Conservation (phyloP, 1,140 invertebrate genomes). For the Aporrectodea caliginosa region DNA sequence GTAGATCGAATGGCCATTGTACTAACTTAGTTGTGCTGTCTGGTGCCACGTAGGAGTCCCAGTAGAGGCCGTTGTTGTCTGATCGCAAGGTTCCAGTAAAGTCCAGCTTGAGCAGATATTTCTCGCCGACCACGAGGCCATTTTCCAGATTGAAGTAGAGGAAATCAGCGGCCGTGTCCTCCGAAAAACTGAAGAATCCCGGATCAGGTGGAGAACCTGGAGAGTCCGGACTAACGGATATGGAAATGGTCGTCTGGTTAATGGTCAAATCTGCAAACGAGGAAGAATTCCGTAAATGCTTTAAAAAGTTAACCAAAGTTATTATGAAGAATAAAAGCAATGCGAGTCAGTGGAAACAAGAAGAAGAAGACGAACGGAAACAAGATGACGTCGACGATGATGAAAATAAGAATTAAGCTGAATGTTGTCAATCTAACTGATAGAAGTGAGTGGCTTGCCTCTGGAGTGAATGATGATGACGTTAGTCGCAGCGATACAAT, state of each 20-base stretch:
- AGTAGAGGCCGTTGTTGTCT: slow-evolving; percentile 10
- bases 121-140: not conserved
- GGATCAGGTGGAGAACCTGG: not conserved
- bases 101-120: not conserved
- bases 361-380: no score
- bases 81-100: not conserved
- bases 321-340: no score
- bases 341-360: no score
- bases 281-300: no score
- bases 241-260: not conserved
- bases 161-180: not conserved
- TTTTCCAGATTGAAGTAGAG: not conserved
- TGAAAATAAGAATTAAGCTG: no score
- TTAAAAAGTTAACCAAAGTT: no score
- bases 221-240: not conserved
- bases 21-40: slow-evolving; percentile 4
- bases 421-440: no score
- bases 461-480: not conserved
- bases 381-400: no score
- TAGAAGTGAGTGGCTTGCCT: no score
- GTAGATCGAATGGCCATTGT: no score
- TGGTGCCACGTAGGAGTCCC: slow-evolving; percentile 8
- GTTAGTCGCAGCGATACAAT: not conserved
- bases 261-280: not conserved
- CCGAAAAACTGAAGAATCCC: not conserved